Evolutionary conservation across 1,140 invertebrate genomes (phyloP), one percentile per base, ranked within the genome.

Genomic region (Pseudoatta argentina): DNA sequence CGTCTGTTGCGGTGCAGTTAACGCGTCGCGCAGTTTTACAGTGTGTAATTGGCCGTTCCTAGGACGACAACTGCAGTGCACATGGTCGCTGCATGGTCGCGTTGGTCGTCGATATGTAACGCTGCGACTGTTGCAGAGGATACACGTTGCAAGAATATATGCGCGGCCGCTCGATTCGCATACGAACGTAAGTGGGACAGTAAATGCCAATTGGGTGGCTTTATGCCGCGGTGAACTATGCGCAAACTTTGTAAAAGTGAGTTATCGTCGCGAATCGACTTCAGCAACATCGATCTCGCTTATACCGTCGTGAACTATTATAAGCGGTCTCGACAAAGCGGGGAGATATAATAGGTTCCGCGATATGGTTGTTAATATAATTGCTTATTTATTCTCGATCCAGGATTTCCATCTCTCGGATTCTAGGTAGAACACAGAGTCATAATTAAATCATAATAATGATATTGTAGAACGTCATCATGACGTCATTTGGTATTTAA

Each of bases 151-250:
- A 16, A 59, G 66, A 82, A 82, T 72, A 82, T 78, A 85, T 51
- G 59, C 61, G 81, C 69, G 39, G 39, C 53, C 55, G 79, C 57
- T 83, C 69, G 79, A 83, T 83, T 61, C 55, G 69, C 79, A 61
- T 73, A 61, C 24, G 79, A 73, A 73, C 79, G 55, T 75, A 83
- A 83, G 79, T 75, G 79, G 79, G 79, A 83, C 79, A 73, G 79
- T 83, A 83, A 83, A 83, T 75, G 79, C 69, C 79, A 83, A 83
- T 83, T 83, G 79, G 79, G 55, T 83, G 39, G 44, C 79, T 83
- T 63, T 83, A 75, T 75, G 18, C 55, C 66, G 69, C 34, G 55
- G 79, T 24, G 79, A 83, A 73, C 27, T 83, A 51, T 83, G 79
- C 24, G 79, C 39, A 39, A 73, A 83, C 69, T 73, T 73, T 24